Conservation (phyloP, 2,888 invertebrate species). For the Melangyna quadrimaculata region DNA sequence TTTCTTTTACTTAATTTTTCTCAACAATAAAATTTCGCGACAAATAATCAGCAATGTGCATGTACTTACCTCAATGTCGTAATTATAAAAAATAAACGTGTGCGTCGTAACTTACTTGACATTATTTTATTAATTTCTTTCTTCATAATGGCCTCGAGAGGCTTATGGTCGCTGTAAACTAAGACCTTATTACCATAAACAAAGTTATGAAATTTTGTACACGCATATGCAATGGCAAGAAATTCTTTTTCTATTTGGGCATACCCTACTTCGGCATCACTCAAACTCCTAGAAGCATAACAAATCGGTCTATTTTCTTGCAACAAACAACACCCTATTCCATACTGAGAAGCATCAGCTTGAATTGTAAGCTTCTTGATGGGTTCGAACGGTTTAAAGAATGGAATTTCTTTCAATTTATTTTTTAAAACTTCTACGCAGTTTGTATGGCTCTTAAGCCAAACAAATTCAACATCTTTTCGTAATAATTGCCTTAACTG, state of each 20-base stretch:
- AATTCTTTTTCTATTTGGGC: conserved; percentile 12
- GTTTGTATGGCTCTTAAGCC: neutral
- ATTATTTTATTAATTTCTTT: neutral
- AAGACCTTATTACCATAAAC: neutral
- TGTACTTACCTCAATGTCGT: neutral
- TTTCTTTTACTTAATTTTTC: neutral
- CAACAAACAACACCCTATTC: conserved; percentile 1
- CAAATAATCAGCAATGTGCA: neutral
- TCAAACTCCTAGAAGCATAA: neutral
- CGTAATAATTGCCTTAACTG: neutral
- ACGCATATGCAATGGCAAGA: neutral
- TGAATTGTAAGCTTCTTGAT: neutral
- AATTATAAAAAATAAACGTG: neutral
- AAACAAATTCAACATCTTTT: neutral
- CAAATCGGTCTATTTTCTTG: neutral
- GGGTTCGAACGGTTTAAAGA: neutral
- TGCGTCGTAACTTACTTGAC: neutral
- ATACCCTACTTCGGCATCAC: neutral
- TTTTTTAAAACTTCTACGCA: neutral
- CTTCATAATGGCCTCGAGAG: neutral
- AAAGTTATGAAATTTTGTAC: neutral
- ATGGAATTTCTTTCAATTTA: neutral
- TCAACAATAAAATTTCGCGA: neutral
- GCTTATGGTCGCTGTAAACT: neutral
- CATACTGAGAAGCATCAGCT: conserved; percentile 16